phyloP scores from a whole-genome alignment of 2,113 vertebrate species.

The Holacanthus passer region DNA sequence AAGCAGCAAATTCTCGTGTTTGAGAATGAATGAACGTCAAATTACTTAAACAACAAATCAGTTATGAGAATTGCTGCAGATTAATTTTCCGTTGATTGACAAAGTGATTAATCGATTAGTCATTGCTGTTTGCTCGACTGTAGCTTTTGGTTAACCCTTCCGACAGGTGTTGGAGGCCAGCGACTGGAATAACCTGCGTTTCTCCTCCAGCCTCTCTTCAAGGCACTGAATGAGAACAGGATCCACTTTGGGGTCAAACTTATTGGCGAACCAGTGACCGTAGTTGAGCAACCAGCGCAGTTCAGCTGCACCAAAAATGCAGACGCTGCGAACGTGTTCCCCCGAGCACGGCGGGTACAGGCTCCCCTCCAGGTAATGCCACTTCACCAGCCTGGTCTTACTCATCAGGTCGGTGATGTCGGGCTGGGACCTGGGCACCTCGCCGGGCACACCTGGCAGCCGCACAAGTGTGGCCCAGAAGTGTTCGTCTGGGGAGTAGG shows the following conservation, averaged over 20 bases:
- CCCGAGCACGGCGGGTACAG: constrained; percentile 92
- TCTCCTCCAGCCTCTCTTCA: constrained; percentile 90
- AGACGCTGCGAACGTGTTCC: constrained; percentile 90
- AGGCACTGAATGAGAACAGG: constrained; percentile 92
- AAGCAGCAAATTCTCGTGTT: too few relatives aligned
- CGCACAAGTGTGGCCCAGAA: constrained; percentile 94
- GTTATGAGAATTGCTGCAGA: too few relatives aligned
- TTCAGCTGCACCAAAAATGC: constrained; percentile 90
- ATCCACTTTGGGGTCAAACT: constrained; percentile 94
- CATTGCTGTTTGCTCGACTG: too few relatives aligned
- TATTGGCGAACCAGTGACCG: constrained; percentile 96
- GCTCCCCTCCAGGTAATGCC: constrained; percentile 89
- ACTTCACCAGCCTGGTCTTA: constrained; percentile 94
- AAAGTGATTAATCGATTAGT: background rate
- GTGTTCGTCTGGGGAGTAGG: constrained; percentile 95
- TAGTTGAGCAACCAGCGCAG: constrained; percentile 81
- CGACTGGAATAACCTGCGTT: constrained; percentile 40
- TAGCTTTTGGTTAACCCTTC: constrained; percentile 13
- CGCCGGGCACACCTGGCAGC: constrained; percentile 90
- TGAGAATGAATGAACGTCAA: too few relatives aligned
- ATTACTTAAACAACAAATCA: too few relatives aligned
- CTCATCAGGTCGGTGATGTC: constrained; percentile 93
- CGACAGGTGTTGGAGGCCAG: background rate
- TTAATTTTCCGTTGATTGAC: background rate
- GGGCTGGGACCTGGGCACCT: constrained; percentile 82